These are phyloP conservation scores for Marronus borbonicus DNA, from an alignment of 2,888 invertebrate species.

Conservation along the genomic window DNA sequence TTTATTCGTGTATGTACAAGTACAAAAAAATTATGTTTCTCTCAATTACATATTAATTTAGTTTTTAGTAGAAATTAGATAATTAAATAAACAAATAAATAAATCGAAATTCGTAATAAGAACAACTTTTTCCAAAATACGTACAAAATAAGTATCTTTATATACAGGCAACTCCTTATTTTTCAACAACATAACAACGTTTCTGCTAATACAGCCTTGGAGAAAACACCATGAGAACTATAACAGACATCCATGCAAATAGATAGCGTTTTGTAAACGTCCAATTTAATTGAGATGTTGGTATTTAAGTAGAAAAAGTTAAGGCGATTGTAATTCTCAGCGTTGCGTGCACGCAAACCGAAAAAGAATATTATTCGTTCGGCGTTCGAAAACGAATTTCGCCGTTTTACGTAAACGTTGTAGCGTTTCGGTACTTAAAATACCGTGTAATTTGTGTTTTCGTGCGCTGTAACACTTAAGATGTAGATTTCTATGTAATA, in stretches of 20 bases:
- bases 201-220: too few relatives aligned
- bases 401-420: constrained; percentile 9
- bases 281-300: constrained; percentile 3
- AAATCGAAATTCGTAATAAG: too few relatives aligned
- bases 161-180: too few relatives aligned
- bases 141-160: too few relatives aligned
- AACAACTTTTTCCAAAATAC: too few relatives aligned
- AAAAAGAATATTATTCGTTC: not conserved
- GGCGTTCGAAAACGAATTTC: not conserved
- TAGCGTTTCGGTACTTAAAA: not conserved
- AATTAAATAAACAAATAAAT: too few relatives aligned
- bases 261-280: constrained; percentile 5
- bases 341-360: not conserved
- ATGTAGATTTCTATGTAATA: not conserved
- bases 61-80: too few relatives aligned
- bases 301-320: constrained; percentile 22
- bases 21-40: too few relatives aligned
- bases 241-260: not conserved
- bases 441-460: constrained; percentile 20
- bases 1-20: too few relatives aligned
- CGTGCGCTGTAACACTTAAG: not conserved
- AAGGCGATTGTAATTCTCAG: not conserved
- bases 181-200: too few relatives aligned
- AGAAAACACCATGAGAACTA: too few relatives aligned
- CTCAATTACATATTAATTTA: too few relatives aligned